Evolutionary conservation across 2,797 vertebrate genomes (phyloP).

Genomic region (Pseudotriccus pelzelni): DNA sequence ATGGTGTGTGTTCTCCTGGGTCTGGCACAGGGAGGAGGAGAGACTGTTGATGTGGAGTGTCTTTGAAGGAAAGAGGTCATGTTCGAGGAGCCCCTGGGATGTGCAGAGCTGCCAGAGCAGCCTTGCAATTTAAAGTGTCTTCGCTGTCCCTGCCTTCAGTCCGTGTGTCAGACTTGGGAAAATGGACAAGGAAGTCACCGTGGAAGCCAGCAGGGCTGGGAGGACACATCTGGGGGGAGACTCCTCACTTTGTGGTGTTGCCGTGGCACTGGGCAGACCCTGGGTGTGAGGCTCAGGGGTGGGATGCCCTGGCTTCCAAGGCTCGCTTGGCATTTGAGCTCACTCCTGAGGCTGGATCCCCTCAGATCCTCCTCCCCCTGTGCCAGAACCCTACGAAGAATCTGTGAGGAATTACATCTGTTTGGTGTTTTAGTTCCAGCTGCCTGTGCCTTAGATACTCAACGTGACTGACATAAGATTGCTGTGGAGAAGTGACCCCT

Average conservation of each 20-base stretch:
- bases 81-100: not conserved
- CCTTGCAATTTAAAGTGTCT: slow-evolving; percentile 10
- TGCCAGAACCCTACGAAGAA: not conserved
- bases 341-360: not conserved
- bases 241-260: slow-evolving; percentile 1
- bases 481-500: not conserved
- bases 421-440: not conserved
- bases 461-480: not conserved
- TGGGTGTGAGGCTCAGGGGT: not conserved
- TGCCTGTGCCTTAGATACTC: not conserved
- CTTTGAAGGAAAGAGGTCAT: slow-evolving; percentile 4
- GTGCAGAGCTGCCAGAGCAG: not conserved
- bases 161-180: not conserved
- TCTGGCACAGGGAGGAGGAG: not conserved
- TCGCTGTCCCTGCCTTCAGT: not conserved
- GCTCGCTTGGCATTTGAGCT: not conserved
- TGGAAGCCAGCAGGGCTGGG: not conserved
- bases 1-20: not conserved
- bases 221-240: slow-evolving; percentile 1
- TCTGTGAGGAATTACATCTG: not conserved
- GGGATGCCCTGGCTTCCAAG: not conserved
- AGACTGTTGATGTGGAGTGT: not conserved
- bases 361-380: not conserved
- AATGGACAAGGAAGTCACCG: not conserved
- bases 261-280: not conserved